phyloP scores from a whole-genome alignment of 1,140 invertebrate genomes.

The Drosophila elegans region DNA sequence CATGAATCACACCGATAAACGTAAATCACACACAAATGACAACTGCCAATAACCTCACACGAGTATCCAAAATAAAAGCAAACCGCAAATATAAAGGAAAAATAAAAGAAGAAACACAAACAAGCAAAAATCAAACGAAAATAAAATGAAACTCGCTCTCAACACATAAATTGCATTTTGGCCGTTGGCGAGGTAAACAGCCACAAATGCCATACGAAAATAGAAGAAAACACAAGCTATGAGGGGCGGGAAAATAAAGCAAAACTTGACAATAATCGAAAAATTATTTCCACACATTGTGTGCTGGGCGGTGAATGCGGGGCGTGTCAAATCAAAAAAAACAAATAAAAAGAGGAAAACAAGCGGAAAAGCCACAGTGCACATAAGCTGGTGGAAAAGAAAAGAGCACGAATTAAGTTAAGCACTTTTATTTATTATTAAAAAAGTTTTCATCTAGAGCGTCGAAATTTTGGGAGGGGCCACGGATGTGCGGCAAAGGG shows the following conservation, averaged over 20 bases:
- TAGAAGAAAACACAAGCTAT: slow-evolving; percentile 14
- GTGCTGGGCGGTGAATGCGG: slow-evolving; percentile 3
- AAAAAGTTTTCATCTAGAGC: slow-evolving; percentile 66
- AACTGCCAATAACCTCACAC: slow-evolving; percentile 70
- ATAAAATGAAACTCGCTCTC: slow-evolving; percentile 46
- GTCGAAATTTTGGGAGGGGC: neutral
- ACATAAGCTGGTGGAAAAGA: slow-evolving; percentile 10
- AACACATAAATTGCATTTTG: slow-evolving; percentile 80
- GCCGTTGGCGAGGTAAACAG: slow-evolving; percentile 78
- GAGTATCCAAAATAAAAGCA: slow-evolving; percentile 52
- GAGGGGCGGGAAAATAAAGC: slow-evolving; percentile 52
- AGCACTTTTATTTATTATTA: slow-evolving; percentile 83
- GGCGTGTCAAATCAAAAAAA: slow-evolving; percentile 72
- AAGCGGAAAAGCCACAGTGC: slow-evolving; percentile 31
- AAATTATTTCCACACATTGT: slow-evolving; percentile 72
- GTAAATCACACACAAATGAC: slow-evolving; percentile 78
- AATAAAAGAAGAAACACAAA: slow-evolving; percentile 34
- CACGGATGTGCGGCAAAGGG: slow-evolving; percentile 21
- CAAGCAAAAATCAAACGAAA: slow-evolving; percentile 19
- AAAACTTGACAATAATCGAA: slow-evolving; percentile 81
- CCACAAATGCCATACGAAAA: slow-evolving; percentile 74
- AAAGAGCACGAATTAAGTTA: slow-evolving; percentile 74
- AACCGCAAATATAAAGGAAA: slow-evolving; percentile 37
- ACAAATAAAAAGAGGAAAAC: slow-evolving; percentile 70
- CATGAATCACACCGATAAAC: slow-evolving; percentile 68